Base-by-base conservation (phyloP, 2,888 invertebrate genomes). In the Cyaniris semiargus region DNA sequence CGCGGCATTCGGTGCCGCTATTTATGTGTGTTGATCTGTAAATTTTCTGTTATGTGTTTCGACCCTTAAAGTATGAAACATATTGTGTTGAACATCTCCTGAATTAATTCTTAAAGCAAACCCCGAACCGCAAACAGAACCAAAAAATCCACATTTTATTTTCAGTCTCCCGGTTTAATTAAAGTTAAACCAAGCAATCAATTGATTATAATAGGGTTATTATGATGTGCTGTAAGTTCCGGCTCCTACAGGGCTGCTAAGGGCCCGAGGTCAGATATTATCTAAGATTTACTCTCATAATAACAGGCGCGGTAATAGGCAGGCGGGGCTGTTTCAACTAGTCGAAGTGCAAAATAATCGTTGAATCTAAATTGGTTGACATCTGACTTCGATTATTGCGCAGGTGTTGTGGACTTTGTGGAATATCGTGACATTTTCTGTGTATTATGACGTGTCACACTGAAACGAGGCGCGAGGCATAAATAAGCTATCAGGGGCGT, bases 191-290 rank as follows among this genome's bases (percentile, higher is more conserved):
- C 0, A 60, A 60, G 23, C 4, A 1, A 23, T 66, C 27, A 15
- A 66, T 18, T 27, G 66, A 66, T 66, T 31, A 27, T 31, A 66
- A 66, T 66, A 66, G 27, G 66, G 15, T 23, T 66, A 66, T 23
- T 66, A 31, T 15, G 6, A 66, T 66, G 23, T 31, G 27, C 18
- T 31, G 66, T 31, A 18, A 18, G 31, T 27, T 66, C 66, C 23
- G 23, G 66, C 66, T 66, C 18, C 66, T 66, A 66, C 27, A 66
- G 15, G 66, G 66, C 66, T 60, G 23, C 60, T 44, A 70, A 23
- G 56, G 56, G 34, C 76, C 56, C 58, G 34, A 78, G 80, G 80
- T 79, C 78, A 79, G 78, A 79, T 78, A 75, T 53, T 78, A 80
- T 80, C 78, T 77, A 75, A 66, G 71, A 71, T 70, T 48, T 70